These are phyloP conservation scores for Limonius californicus DNA, from an alignment of 1,140 invertebrate species.

Conservation along the genomic window DNA sequence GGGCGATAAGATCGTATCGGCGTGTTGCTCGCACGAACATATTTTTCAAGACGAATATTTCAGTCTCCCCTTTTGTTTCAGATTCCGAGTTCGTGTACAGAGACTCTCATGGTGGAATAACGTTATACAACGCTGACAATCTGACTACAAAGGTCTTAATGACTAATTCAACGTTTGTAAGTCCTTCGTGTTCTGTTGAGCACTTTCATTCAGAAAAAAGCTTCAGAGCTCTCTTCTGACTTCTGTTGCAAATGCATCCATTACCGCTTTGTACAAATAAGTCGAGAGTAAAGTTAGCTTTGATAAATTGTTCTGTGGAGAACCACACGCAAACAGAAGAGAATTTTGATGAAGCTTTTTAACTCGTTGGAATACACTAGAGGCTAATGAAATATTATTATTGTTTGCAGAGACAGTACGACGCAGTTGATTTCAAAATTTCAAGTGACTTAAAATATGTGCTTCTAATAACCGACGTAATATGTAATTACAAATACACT, in stretches of 20 bases:
- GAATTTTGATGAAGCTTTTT: neutral
- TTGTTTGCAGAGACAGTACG: constrained; percentile 62
- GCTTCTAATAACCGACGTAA: constrained; percentile 65
- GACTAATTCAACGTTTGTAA: constrained; percentile 79
- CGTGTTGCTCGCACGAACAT: too few relatives aligned
- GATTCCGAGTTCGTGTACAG: constrained; percentile 67
- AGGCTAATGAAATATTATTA: neutral
- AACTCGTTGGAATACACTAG: neutral
- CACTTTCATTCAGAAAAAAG: neutral
- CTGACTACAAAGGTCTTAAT: constrained; percentile 64
- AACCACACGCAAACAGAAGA: neutral
- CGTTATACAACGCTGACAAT: constrained; percentile 67
- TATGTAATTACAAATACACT: constrained; percentile 56
- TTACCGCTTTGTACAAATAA: neutral
- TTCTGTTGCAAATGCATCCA: neutral
- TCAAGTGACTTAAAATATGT: constrained; percentile 74
- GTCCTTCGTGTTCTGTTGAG: constrained; percentile 46
- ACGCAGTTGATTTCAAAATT: constrained; percentile 69
- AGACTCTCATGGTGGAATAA: constrained; percentile 66
- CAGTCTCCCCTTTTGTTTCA: constrained; percentile 46
- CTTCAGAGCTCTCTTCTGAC: neutral
- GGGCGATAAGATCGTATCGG: too few relatives aligned
- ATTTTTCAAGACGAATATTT: too few relatives aligned
- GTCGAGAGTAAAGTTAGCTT: neutral
- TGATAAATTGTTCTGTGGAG: neutral